Evolutionary conservation across 1,140 invertebrate species (phyloP).

Genomic region (Drosophila eugracilis): DNA sequence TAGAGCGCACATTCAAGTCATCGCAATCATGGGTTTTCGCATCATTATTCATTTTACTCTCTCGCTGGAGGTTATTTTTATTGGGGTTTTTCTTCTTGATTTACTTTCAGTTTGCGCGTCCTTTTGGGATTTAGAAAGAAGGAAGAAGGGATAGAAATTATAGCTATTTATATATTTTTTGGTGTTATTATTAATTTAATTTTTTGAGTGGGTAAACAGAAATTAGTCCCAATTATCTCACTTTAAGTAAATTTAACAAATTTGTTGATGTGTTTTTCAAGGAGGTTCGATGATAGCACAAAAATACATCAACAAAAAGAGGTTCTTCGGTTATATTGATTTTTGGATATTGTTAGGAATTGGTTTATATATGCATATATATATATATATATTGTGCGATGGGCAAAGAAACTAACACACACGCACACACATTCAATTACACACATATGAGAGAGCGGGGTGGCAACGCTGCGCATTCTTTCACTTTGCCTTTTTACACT

Average conservation of each 20-base stretch:
- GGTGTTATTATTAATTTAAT: too few relatives aligned
- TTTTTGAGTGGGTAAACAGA: constrained; percentile 8
- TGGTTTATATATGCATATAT: constrained; percentile 53
- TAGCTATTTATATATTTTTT: too few relatives aligned
- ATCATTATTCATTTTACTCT: constrained; percentile 85
- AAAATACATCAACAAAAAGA: constrained; percentile 56
- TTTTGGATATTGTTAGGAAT: constrained; percentile 63
- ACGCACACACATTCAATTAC: constrained; percentile 29
- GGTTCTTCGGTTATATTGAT: constrained; percentile 52
- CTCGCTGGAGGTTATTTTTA: constrained; percentile 44
- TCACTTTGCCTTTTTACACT: constrained; percentile 77
- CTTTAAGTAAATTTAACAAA: constrained; percentile 57
- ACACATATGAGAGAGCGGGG: constrained; percentile 28
- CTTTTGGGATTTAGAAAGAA: constrained; percentile 24
- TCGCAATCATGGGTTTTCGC: constrained; percentile 77
- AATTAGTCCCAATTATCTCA: constrained; percentile 39
- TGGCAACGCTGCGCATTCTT: constrained; percentile 78
- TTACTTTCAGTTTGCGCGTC: constrained; percentile 65
- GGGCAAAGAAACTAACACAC: constrained; percentile 47
- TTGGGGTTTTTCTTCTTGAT: constrained; percentile 14
- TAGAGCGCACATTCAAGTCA: constrained; percentile 75
- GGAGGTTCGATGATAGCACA: background rate
- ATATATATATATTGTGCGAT: too few relatives aligned
- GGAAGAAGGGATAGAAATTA: constrained; percentile 13
- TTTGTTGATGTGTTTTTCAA: constrained; percentile 42